These are phyloP conservation scores for Balearica regulorum DNA, from an alignment of 2,797 vertebrate species.

Conservation along the genomic window DNA sequence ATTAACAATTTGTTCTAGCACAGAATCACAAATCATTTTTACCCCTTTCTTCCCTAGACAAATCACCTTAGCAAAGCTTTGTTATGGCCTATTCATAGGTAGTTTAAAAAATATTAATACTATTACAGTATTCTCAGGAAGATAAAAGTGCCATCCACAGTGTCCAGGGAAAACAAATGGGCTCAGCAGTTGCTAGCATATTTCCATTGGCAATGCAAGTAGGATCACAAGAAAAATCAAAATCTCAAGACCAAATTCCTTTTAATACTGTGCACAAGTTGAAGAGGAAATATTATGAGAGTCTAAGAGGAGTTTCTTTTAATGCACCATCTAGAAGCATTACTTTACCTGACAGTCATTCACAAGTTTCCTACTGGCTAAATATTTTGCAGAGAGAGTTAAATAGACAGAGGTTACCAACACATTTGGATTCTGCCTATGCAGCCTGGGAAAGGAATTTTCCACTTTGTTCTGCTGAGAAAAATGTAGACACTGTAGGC, in stretches of 20 bases:
- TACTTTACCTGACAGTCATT: conserved; percentile 52
- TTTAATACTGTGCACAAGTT: background rate
- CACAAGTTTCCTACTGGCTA: conserved; percentile 28
- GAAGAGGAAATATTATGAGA: conserved; percentile 4
- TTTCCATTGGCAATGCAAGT: background rate
- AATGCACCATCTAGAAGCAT: background rate
- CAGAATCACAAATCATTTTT: background rate
- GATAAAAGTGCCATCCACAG: background rate
- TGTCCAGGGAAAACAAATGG: background rate
- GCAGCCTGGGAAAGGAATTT: conserved; percentile 25
- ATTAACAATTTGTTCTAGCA: background rate
- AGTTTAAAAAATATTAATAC: background rate
- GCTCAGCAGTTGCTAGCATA: background rate
- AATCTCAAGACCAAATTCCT: background rate
- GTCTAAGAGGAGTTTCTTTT: background rate
- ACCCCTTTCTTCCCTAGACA: background rate
- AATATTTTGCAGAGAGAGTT: conserved; percentile 55
- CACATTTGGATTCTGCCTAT: background rate
- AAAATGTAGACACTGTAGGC: conserved; percentile 11
- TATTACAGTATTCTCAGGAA: background rate
- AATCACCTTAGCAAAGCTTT: background rate
- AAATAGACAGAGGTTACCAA: conserved; percentile 50
- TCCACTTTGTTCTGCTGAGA: conserved; percentile 12
- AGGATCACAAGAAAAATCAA: background rate
- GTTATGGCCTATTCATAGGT: background rate